Conservation (phyloP, 2,888 invertebrate species). For the Cremastinae sp. region DNA sequence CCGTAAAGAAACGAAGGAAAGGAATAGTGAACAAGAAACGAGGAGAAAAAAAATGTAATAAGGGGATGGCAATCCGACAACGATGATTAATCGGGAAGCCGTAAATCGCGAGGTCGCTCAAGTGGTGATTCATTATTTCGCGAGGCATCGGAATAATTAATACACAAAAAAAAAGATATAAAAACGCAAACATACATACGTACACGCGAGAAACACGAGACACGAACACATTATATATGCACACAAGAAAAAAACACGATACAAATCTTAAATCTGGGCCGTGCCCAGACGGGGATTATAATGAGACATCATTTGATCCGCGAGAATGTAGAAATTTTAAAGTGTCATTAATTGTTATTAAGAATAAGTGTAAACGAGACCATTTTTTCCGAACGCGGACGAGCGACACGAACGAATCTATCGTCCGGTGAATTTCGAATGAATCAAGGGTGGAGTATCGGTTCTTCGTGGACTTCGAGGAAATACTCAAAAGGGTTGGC, state of each 20-base stretch:
- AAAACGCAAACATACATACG: conserved; percentile 5
- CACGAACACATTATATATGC: conserved; percentile 14
- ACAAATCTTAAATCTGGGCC: conserved; percentile 69
- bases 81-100: conserved; percentile 63
- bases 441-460: conserved; percentile 61
- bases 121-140: conserved; percentile 61
- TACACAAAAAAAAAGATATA: conserved; percentile 33
- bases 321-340: conserved; percentile 76
- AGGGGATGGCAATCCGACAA: conserved; percentile 55
- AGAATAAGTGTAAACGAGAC: conserved; percentile 71
- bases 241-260: conserved; percentile 25
- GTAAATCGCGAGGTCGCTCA: conserved; percentile 65
- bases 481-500: conserved; percentile 71
- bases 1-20: conserved; percentile 51
- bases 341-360: conserved; percentile 78
- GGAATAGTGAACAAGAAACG: conserved; percentile 41
- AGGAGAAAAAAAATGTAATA: conserved; percentile 56
- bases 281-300: conserved; percentile 69
- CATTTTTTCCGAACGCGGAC: conserved; percentile 46
- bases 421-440: conserved; percentile 51
- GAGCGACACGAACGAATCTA: conserved; percentile 59
- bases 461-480: conserved; percentile 64
- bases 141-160: conserved; percentile 58
- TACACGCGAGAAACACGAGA: conserved; percentile 9
- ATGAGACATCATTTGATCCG: conserved; percentile 69